These are phyloP conservation scores for Nanorana parkeri DNA, from an alignment of 2,113 vertebrate species.

Conservation along the genomic window DNA sequence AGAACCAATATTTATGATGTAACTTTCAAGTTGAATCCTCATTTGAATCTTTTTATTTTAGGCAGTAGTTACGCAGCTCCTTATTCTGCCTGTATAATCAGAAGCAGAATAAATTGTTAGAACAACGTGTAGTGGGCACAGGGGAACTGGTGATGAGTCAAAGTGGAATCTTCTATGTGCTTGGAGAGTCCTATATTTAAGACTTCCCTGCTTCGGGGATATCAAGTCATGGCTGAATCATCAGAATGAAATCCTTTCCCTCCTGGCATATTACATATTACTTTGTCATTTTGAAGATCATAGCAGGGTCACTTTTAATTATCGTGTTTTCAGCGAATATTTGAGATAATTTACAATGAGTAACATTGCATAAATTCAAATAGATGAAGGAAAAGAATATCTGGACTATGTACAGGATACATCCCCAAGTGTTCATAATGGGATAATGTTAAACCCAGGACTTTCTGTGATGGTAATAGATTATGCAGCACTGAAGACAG, in stretches of 20 bases:
- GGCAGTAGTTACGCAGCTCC: not conserved
- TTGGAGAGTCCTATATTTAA: slow-evolving; percentile 26
- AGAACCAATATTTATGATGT: too few relatives aligned
- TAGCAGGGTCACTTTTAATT: not conserved
- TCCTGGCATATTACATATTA: slow-evolving; percentile 12
- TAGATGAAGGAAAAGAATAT: too few relatives aligned
- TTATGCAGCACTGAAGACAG: too few relatives aligned
- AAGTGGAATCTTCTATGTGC: slow-evolving; percentile 19
- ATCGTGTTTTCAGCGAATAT: not conserved
- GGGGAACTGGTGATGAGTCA: slow-evolving; percentile 24
- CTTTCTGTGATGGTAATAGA: too few relatives aligned
- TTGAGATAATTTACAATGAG: too few relatives aligned
- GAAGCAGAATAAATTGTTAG: slow-evolving; percentile 39
- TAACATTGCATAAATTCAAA: too few relatives aligned
- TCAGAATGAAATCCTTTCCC: slow-evolving; percentile 23
- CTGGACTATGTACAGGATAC: too few relatives aligned
- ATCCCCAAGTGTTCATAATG: too few relatives aligned
- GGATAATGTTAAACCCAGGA: too few relatives aligned
- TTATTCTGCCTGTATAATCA: slow-evolving; percentile 7
- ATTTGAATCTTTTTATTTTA: too few relatives aligned
- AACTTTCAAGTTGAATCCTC: too few relatives aligned
- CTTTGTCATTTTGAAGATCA: slow-evolving; percentile 37
- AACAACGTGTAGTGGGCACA: slow-evolving; percentile 6
- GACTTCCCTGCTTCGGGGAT: not conserved
- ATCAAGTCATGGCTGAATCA: slow-evolving; percentile 17